Conservation (phyloP, 2,797 vertebrate genomes). For the Podarcis siculus region DNA sequence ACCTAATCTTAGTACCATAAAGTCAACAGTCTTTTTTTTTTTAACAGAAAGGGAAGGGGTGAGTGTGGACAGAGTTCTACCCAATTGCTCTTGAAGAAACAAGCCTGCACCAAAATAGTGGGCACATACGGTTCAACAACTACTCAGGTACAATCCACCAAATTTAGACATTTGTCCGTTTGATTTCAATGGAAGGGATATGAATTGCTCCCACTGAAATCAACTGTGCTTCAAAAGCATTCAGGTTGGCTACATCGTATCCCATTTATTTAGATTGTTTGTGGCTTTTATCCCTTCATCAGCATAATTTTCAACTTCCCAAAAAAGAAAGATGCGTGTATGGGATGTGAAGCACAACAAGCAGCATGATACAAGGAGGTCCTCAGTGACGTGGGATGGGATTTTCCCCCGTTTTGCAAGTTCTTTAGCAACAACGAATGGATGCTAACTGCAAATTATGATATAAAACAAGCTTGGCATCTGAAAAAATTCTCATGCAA, state of each 20-base stretch:
- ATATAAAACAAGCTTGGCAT: too few species aligned
- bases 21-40: background rate
- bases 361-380: background rate
- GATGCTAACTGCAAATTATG: too few species aligned
- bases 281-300: background rate
- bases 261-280: background rate
- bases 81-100: background rate
- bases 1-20: background rate
- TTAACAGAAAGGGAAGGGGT: background rate
- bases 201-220: background rate
- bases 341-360: background rate
- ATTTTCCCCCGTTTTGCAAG: accelerated
- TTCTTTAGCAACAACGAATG: too few species aligned
- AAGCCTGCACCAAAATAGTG: background rate
- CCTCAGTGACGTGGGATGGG: too few species aligned
- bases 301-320: background rate
- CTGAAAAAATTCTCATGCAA: too few species aligned
- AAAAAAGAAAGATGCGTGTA: background rate
- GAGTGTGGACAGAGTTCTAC: background rate
- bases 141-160: background rate
- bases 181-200: background rate
- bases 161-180: background rate
- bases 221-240: background rate
- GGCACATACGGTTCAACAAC: background rate
- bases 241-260: background rate